Evolutionary conservation across 1,140 invertebrate species (phyloP), one percentile per base, ranked within the genome.

Genomic region (Lerema accius): DNA sequence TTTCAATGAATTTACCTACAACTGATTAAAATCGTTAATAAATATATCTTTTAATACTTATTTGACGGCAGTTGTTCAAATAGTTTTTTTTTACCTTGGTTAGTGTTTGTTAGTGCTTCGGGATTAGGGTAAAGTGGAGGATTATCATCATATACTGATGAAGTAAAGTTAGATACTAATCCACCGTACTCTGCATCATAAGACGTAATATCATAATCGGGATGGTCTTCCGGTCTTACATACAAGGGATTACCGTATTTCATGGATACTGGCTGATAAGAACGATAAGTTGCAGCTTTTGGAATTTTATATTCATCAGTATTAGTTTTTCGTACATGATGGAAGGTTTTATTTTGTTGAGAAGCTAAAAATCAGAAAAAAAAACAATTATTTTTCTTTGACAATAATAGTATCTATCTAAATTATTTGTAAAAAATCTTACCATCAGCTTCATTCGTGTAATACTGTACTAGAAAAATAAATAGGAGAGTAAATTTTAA

Each of bases 71-170:
- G 49, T 48, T 42, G n/a, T 37, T 10, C 14, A 28, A 14, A 56
- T 14, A 1, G n/a, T n/a, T n/a, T n/a, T n/a, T n/a, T 19, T 6
- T 55, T 70, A 88, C 87, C 82, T 82, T 82, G 73, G 60, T 80
- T 86, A 55, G 66, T 82, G 49, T 68, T 78, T 4, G 80, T 53
- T 26, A 90, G 55, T 15, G 79, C 67, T 62, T 89, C 87, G n/a
- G 87, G 87, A 51, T 90, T 90, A n/a, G 87, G 87, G 62, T 90
- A 90, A 9, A 90, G 51, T 39, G 80, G 86, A 14, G 86, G 87
- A 55, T 89, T 90, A 56, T 90, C 86, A 63, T 90, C 84, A 35
- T 90, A 89, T 62, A 87, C 82, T 43, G 84, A 85, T 71, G 87
- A 89, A 46, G 86, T 90, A 51, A 89, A 89, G 51, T 90, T 90